A percentile compares a stretch with the other conserved stretches of the same genome.
These are phyloP conservation scores for Macheiramphus alcinus DNA, from an alignment of 2,113 vertebrate genomes.

Conservation along the genomic window DNA sequence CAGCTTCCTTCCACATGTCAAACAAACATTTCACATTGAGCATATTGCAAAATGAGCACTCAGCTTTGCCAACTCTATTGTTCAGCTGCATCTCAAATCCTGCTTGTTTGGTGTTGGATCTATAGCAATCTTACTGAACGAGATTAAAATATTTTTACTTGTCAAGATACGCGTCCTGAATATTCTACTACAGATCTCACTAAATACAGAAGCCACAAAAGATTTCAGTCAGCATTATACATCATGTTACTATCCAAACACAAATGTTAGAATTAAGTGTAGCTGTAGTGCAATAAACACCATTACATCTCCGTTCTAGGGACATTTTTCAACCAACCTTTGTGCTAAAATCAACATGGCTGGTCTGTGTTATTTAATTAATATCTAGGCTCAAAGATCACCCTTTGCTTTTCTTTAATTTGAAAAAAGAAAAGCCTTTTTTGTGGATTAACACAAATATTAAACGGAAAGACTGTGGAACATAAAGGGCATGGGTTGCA, in stretches of 20 bases:
- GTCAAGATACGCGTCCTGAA: not conserved
- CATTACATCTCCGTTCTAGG: not conserved
- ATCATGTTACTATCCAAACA: not conserved
- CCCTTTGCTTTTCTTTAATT: slow-evolving; percentile 36
- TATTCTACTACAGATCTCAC: not conserved
- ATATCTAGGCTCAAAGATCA: slow-evolving; percentile 51
- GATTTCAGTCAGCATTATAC: not conserved
- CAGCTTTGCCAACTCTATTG: slow-evolving; percentile 9
- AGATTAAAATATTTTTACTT: not conserved
- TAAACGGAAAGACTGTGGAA: slow-evolving; percentile 73
- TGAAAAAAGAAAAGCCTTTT: slow-evolving; percentile 53
- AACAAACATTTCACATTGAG: not conserved
- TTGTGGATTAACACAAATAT: slow-evolving; percentile 70
- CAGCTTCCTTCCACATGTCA: not conserved
- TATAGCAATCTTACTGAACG: not conserved
- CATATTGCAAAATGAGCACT: not conserved
- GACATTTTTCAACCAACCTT: slow-evolving; percentile 1
- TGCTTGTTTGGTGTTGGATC: not conserved
- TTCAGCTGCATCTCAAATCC: not conserved
- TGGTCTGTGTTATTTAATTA: slow-evolving; percentile 48
- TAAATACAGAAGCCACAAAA: not conserved
- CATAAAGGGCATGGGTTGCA: slow-evolving; percentile 85
- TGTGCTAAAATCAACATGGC: slow-evolving; percentile 11
- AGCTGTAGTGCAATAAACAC: not conserved
- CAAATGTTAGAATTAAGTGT: not conserved